Evolutionary conservation across 2,113 vertebrate species (phyloP).

Genomic region (Trogon melanurus): DNA sequence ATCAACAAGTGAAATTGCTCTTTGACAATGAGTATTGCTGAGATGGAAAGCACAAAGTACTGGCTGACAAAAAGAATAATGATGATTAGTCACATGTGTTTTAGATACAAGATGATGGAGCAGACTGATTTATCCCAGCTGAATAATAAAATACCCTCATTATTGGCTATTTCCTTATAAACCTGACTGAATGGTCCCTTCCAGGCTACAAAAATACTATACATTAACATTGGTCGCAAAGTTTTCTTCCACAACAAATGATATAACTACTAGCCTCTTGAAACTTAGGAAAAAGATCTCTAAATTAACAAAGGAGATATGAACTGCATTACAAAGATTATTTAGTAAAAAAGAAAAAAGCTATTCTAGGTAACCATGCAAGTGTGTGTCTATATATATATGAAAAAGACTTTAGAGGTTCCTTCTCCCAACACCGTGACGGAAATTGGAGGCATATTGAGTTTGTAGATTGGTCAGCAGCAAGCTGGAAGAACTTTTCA

Average conservation of each 20-base stretch:
- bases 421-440: neutral
- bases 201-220: neutral
- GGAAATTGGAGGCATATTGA: neutral
- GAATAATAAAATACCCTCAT: neutral
- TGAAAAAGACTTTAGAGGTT: neutral
- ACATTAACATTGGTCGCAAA: neutral
- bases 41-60: constrained; percentile 32
- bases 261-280: neutral
- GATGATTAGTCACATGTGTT: constrained; percentile 18
- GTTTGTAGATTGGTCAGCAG: neutral
- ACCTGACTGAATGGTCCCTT: neutral
- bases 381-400: no score
- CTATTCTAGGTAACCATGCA: neutral
- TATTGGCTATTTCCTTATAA: neutral
- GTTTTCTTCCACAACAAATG: neutral
- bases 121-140: constrained; percentile 1
- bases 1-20: constrained; percentile 31
- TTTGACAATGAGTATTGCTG: constrained; percentile 14
- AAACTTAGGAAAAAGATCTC: neutral
- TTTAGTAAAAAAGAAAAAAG: neutral
- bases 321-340: neutral
- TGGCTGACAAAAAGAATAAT: constrained; percentile 35
- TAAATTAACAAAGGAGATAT: neutral
- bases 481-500: neutral
- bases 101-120: neutral